These are phyloP conservation scores for Otus scops DNA, from an alignment of 2,797 vertebrate species.

Conservation along the genomic window DNA sequence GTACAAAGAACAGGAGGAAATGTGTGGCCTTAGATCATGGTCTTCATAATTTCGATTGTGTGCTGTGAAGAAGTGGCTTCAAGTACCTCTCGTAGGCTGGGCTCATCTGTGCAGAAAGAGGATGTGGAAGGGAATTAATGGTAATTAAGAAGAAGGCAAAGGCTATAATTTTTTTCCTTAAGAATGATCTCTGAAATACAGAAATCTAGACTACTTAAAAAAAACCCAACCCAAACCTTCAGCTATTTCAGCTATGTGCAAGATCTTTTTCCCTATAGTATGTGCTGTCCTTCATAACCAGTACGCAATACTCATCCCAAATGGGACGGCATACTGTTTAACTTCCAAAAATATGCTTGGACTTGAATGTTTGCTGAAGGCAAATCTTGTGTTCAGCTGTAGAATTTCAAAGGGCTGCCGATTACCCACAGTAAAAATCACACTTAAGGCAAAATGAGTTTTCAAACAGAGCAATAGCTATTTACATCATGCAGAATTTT, in stretches of 20 bases:
- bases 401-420: conserved; percentile 9
- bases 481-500: background rate
- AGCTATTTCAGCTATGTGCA: background rate
- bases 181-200: background rate
- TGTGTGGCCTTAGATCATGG: background rate
- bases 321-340: background rate
- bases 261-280: background rate
- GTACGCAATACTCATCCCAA: background rate
- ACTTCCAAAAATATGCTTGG: background rate
- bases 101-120: conserved; percentile 69
- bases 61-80: conserved; percentile 75
- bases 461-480: background rate
- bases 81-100: conserved; percentile 76
- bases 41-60: conserved; percentile 71
- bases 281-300: background rate
- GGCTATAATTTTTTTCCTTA: background rate
- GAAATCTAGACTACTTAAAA: background rate
- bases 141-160: background rate
- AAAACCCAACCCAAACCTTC: background rate
- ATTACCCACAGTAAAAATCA: conserved; percentile 7
- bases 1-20: background rate
- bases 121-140: background rate
- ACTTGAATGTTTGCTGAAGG: conserved; percentile 16
- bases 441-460: conserved; percentile 18
- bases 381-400: background rate